Evolutionary conservation across 2,888 invertebrate species (phyloP).

Genomic region (Ernsta delagoae): DNA sequence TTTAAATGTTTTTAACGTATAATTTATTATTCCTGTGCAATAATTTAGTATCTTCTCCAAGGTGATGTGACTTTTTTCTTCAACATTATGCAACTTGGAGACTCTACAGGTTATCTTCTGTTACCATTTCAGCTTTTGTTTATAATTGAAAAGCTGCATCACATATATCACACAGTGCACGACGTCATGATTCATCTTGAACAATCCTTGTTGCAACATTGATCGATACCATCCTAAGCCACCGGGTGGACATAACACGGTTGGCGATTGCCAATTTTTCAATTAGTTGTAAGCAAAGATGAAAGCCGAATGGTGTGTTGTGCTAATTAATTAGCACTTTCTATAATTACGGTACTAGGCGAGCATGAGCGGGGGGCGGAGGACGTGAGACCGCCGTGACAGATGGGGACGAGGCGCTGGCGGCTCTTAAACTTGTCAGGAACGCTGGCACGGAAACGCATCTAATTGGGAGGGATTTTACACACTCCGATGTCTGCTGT

Average conservation of each 20-base stretch:
- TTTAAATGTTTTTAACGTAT: conserved; percentile 45
- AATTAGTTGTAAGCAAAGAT: conserved; percentile 46
- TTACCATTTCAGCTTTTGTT: background rate
- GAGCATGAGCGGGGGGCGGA: conserved; percentile 64
- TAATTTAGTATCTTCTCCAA: conserved; percentile 16
- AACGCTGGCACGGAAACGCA: conserved; percentile 61
- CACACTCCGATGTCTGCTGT: conserved; percentile 45
- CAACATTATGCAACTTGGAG: background rate
- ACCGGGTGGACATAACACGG: conserved; percentile 38
- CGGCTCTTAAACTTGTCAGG: conserved; percentile 64
- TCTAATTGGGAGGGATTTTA: conserved; percentile 76
- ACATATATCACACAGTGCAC: background rate
- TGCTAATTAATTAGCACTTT: conserved; percentile 70
- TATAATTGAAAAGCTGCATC: background rate
- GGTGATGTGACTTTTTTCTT: background rate
- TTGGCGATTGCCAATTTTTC: conserved; percentile 48
- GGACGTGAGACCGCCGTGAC: conserved; percentile 67
- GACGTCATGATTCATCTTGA: conserved; percentile 7
- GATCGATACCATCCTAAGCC: conserved; percentile 22
- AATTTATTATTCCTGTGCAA: conserved; percentile 30
- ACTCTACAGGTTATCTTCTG: background rate
- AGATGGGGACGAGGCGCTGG: conserved; percentile 78
- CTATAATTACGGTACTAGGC: conserved; percentile 68
- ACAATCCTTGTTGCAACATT: conserved; percentile 11
- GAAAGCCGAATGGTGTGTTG: conserved; percentile 48